Percentiles rank a stretch among this genome's conserved stretches.
phyloP scores from a whole-genome alignment of 1,140 invertebrate genomes.

The Colletes gigas region DNA sequence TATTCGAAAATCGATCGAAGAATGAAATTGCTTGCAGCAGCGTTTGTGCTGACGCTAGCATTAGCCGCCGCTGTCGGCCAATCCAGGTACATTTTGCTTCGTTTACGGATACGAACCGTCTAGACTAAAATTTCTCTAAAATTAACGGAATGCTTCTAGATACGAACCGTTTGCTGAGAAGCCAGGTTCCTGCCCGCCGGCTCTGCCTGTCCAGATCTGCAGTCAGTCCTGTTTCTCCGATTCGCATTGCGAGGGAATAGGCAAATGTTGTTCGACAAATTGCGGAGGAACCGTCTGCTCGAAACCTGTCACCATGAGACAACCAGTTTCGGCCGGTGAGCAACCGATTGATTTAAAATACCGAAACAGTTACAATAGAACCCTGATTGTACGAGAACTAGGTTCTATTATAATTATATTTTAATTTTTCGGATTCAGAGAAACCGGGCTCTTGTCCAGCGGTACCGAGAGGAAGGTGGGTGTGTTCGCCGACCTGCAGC shows the following conservation, averaged over 20 bases:
- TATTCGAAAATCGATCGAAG: background rate
- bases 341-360: background rate
- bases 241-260: slow-evolving; percentile 69
- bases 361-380: too few relatives aligned
- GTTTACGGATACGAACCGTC: too few relatives aligned
- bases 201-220: slow-evolving; percentile 72
- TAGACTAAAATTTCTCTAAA: too few relatives aligned
- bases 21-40: slow-evolving; percentile 31
- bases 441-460: slow-evolving; percentile 80
- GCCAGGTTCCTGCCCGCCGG: slow-evolving; percentile 75
- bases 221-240: slow-evolving; percentile 70
- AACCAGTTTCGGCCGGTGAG: slow-evolving; percentile 13
- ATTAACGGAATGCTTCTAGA: background rate
- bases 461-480: slow-evolving; percentile 82
- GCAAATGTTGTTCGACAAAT: slow-evolving; percentile 81
- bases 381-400: too few relatives aligned
- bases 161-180: slow-evolving; percentile 58
- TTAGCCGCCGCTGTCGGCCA: slow-evolving; percentile 17
- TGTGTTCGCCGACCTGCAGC: slow-evolving; percentile 83
- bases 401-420: too few relatives aligned
- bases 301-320: slow-evolving; percentile 77
- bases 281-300: slow-evolving; percentile 82
- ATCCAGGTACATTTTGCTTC: slow-evolving; percentile 10
- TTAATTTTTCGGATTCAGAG: background rate
- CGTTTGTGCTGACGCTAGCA: background rate